Percentiles rank a stretch among this genome's conserved stretches.
Evolutionary conservation across 1,140 invertebrate species (phyloP).

Genomic region (Drosophila paulistorum): DNA sequence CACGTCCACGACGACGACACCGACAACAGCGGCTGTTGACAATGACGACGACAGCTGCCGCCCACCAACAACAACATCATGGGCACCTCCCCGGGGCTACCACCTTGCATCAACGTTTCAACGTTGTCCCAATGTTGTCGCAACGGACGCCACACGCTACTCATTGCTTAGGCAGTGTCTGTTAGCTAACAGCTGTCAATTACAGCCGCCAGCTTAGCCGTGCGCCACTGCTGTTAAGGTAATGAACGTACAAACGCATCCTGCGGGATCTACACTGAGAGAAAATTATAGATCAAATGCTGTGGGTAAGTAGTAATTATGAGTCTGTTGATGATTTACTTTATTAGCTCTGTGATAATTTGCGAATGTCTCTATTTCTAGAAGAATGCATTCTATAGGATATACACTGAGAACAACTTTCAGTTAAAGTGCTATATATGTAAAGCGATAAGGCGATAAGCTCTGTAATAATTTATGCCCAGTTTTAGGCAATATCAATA

Average conservation of each 20-base stretch:
- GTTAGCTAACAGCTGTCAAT: conserved; percentile 79
- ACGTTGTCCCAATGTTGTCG: conserved; percentile 1
- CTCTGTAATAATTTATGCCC: too few relatives aligned
- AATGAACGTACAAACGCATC: conserved; percentile 42
- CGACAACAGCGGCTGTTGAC: conserved; percentile 49
- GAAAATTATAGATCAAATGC: not conserved
- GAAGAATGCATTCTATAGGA: too few relatives aligned
- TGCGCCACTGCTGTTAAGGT: conserved; percentile 54
- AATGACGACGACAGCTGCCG: conserved; percentile 70
- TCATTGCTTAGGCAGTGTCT: conserved; percentile 48
- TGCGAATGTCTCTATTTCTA: too few relatives aligned
- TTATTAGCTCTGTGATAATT: too few relatives aligned
- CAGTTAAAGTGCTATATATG: too few relatives aligned
- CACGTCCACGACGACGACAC: conserved; percentile 20
- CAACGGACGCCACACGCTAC: conserved; percentile 1
- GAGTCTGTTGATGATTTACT: too few relatives aligned
- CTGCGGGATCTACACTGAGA: conserved; percentile 11
- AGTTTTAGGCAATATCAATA: too few relatives aligned
- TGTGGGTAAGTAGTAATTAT: too few relatives aligned
- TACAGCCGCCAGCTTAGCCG: conserved; percentile 55
- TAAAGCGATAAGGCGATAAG: too few relatives aligned
- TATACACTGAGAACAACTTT: too few relatives aligned
- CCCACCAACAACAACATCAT: not conserved
- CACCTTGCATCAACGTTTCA: not conserved
- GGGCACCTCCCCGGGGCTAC: not conserved